A percentile compares a stretch with the other conserved stretches of the same genome.
These are phyloP conservation scores for Dexiosoma caninum DNA, from an alignment of 2,888 invertebrate genomes.

Conservation along the genomic window DNA sequence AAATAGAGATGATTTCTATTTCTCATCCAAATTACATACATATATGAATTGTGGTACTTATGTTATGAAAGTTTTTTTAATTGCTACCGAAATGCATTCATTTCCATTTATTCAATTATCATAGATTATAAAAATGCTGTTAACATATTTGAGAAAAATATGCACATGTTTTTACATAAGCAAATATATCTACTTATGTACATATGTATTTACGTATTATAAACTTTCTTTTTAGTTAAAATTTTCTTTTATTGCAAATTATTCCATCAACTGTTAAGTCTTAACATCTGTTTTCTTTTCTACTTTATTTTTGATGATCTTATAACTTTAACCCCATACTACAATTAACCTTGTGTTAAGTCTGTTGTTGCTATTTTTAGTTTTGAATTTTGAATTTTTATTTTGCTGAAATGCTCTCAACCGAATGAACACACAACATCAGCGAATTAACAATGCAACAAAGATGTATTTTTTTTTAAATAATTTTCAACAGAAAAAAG, in stretches of 20 bases:
- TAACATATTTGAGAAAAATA: too few species aligned
- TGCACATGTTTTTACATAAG: too few species aligned
- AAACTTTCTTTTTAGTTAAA: slow-evolving; percentile 29
- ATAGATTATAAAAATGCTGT: too few species aligned
- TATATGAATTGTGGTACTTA: too few species aligned
- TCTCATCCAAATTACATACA: too few species aligned
- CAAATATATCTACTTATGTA: too few species aligned
- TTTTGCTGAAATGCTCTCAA: slow-evolving; percentile 40
- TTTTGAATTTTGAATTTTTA: slow-evolving; percentile 29
- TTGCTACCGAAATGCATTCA: too few species aligned
- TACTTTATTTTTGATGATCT: neutral
- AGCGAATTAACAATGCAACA: slow-evolving; percentile 5
- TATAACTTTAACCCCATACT: slow-evolving; percentile 22
- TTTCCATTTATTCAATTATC: too few species aligned
- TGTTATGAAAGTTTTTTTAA: too few species aligned
- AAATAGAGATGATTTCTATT: too few species aligned
- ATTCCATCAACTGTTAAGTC: slow-evolving; percentile 1
- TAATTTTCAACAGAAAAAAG: slow-evolving; percentile 40
- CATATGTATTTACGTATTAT: too few species aligned
- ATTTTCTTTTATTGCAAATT: neutral
- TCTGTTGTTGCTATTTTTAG: neutral
- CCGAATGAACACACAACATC: slow-evolving; percentile 19
- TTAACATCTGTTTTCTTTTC: slow-evolving; percentile 12
- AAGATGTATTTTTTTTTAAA: neutral
- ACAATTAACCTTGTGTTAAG: slow-evolving; percentile 46